phyloP scores from a whole-genome alignment of 2,113 vertebrate species.

The Oxyruncus cristatus region DNA sequence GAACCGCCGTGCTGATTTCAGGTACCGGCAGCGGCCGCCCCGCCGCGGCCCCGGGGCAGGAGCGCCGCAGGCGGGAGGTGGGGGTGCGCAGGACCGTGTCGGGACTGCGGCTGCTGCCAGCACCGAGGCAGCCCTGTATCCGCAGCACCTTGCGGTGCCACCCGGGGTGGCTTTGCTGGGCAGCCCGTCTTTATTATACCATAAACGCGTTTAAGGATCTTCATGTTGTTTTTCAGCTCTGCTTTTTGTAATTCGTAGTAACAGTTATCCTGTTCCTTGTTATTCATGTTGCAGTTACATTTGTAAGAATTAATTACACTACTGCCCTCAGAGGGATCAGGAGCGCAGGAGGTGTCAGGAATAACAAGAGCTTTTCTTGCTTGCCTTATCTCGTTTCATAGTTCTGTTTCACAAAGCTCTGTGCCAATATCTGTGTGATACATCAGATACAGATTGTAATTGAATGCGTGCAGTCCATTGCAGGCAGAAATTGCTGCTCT shows the following conservation, averaged over 20 bases:
- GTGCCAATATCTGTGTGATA: neutral
- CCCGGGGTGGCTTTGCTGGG: neutral
- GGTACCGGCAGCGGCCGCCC: neutral
- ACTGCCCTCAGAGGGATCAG: neutral
- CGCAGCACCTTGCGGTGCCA: neutral
- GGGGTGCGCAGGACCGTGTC: neutral
- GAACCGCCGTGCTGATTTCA: neutral
- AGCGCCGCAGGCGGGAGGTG: neutral
- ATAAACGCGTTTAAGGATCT: neutral
- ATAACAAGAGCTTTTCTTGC: neutral
- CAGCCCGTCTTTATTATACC: fast-evolving
- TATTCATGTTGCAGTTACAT: neutral
- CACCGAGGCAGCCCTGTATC: fast-evolving
- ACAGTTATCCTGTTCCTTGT: fast-evolving
- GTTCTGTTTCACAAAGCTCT: neutral
- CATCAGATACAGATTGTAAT: neutral
- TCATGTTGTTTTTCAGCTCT: neutral
- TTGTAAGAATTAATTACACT: neutral
- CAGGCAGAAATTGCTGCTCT: neutral
- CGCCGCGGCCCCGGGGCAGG: neutral
- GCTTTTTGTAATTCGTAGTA: fast-evolving
- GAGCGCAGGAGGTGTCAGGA: neutral
- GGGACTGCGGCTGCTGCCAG: neutral
- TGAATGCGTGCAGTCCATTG: neutral
- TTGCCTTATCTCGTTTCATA: neutral